Conservation (phyloP, 2,888 invertebrate species). For the Antitype chi region DNA sequence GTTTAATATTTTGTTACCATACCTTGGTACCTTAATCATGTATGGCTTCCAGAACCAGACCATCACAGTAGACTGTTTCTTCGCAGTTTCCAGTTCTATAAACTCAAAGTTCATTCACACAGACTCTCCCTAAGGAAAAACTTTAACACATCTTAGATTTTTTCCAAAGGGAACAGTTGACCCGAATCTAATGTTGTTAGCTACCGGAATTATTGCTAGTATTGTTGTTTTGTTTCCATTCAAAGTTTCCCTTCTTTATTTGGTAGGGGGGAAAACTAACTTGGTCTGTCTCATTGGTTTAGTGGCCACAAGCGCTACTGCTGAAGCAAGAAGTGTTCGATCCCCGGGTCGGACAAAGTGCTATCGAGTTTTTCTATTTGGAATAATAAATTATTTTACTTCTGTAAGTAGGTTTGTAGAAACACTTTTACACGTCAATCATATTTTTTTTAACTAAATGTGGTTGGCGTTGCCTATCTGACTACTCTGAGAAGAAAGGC, state of each 20-base stretch:
- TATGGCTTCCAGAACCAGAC: no score
- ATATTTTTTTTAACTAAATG: no score
- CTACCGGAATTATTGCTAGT: constrained; percentile 24
- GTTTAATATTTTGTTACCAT: no score
- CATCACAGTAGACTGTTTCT: not conserved
- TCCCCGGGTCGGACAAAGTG: no score
- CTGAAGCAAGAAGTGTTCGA: no score
- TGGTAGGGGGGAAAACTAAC: not conserved
- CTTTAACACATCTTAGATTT: constrained; percentile 30
- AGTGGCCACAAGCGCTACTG: not conserved
- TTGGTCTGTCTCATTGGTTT: not conserved
- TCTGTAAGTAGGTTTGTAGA: no score
- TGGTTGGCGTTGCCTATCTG: no score
- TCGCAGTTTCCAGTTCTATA: not conserved
- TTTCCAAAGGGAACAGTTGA: constrained; percentile 31
- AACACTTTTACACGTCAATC: no score
- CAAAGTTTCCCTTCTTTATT: constrained; percentile 18
- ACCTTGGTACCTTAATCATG: no score
- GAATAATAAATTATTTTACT: no score
- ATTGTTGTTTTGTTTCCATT: constrained; percentile 31
- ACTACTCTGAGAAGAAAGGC: no score
- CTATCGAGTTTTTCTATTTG: no score
- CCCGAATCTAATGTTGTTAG: constrained; percentile 26
- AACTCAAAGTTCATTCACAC: constrained; percentile 35
- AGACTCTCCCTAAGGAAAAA: constrained; percentile 24